Conservation (phyloP, 2,113 vertebrate genomes). For the Gnathonemus echidnorhynchus region DNA sequence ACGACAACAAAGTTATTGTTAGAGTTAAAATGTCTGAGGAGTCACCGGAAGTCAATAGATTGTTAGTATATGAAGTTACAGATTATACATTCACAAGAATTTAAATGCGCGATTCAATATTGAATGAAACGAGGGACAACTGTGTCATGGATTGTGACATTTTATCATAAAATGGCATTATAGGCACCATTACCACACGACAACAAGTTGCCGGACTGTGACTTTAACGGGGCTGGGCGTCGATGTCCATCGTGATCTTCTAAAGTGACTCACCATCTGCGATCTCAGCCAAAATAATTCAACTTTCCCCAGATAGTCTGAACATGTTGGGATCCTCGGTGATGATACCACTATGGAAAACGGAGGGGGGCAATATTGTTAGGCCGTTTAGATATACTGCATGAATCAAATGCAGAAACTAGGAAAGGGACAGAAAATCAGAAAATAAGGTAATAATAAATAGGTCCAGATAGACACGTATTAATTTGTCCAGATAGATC, state of each 20-base stretch:
- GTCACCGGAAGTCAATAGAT: background rate
- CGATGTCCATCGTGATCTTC: slow-evolving; percentile 13
- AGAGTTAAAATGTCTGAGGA: background rate
- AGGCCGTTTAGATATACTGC: background rate
- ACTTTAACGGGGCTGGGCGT: slow-evolving; percentile 18
- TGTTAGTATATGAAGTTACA: background rate
- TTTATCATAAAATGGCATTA: background rate
- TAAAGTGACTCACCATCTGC: slow-evolving; percentile 35
- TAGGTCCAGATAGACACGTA: background rate
- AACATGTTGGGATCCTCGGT: slow-evolving; percentile 28
- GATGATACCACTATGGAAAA: slow-evolving; percentile 14
- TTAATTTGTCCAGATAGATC: background rate
- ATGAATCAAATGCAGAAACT: background rate
- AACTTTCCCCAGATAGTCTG: slow-evolving; percentile 43
- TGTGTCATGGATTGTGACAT: background rate
- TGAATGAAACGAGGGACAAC: background rate
- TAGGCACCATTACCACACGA: background rate
- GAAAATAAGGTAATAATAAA: background rate
- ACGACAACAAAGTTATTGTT: background rate
- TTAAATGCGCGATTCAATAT: background rate
- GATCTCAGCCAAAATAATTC: slow-evolving; percentile 38
- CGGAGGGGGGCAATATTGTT: background rate
- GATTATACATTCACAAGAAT: background rate
- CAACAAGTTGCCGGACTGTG: background rate
- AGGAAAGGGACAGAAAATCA: background rate